A percentile compares a stretch with the other conserved stretches of the same genome.
These are phyloP conservation scores for Beaufortia kweichowensis DNA, from an alignment of 2,113 vertebrate species.

Conservation along the genomic window DNA sequence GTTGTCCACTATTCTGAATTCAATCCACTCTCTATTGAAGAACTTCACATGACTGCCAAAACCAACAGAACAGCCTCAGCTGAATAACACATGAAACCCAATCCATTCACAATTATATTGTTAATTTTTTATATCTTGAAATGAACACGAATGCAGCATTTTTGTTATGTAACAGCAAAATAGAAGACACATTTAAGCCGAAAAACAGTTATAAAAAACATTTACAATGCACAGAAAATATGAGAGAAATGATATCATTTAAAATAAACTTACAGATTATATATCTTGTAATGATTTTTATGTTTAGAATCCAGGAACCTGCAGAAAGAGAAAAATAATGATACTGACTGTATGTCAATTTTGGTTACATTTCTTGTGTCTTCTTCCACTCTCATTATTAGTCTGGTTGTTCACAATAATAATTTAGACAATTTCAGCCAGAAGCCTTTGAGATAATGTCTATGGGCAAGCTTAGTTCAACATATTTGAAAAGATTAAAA, in stretches of 20 bases:
- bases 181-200: neutral
- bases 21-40: neutral
- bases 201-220: neutral
- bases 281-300: slow-evolving; percentile 99
- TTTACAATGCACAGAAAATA: neutral
- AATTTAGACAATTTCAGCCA: slow-evolving; percentile 1
- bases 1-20: too few relatives aligned
- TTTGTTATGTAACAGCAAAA: neutral
- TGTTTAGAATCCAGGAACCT: slow-evolving; percentile 98
- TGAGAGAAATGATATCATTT: neutral
- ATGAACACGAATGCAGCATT: neutral
- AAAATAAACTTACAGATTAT: slow-evolving; percentile 93
- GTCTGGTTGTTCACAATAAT: neutral
- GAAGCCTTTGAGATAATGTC: neutral
- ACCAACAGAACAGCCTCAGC: neutral
- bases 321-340: slow-evolving; percentile 56
- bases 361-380: slow-evolving; percentile 15
- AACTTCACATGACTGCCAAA: neutral
- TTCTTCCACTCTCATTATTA: neutral
- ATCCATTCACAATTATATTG: neutral
- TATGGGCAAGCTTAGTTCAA: neutral
- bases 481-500: neutral
- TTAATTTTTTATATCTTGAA: neutral
- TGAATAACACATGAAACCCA: neutral
- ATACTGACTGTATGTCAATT: neutral